A percentile compares a stretch with the other conserved stretches of the same genome.
phyloP scores from a whole-genome alignment of 1,140 invertebrate species.

The Pogonus chalceus region DNA sequence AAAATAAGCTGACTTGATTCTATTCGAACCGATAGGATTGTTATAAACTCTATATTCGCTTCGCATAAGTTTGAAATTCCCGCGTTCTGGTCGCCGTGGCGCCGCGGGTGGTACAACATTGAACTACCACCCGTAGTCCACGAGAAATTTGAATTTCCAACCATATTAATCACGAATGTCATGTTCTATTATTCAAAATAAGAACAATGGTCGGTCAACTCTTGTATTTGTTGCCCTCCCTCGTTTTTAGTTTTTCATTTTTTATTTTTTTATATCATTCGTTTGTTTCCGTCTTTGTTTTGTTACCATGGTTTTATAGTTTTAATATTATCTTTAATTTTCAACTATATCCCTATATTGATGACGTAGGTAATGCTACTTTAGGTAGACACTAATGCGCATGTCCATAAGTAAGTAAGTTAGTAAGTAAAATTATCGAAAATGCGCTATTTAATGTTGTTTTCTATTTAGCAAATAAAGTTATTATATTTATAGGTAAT shows the following conservation, averaged over 20 bases:
- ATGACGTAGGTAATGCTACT: too few relatives aligned
- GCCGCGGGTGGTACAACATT: constrained; percentile 14
- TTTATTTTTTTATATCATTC: not conserved
- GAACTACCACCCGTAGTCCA: constrained; percentile 17
- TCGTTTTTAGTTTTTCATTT: not conserved
- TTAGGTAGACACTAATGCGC: too few relatives aligned
- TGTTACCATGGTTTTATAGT: not conserved
- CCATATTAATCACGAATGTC: constrained; percentile 20
- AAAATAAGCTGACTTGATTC: not conserved
- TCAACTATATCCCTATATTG: too few relatives aligned
- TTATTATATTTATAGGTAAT: too few relatives aligned
- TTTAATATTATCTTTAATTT: not conserved
- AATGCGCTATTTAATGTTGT: too few relatives aligned
- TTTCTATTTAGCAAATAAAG: too few relatives aligned
- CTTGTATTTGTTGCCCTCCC: not conserved
- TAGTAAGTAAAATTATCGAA: too few relatives aligned
- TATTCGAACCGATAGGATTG: not conserved
- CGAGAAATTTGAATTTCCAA: constrained; percentile 20
- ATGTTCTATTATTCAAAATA: constrained; percentile 21
- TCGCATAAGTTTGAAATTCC: constrained; percentile 16
- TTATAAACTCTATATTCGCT: not conserved
- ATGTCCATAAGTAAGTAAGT: too few relatives aligned
- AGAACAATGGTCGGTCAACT: constrained; percentile 15
- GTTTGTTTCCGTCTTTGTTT: not conserved
- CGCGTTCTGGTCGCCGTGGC: not conserved